These are phyloP conservation scores for Corythaixoides concolor DNA, from an alignment of 2,113 vertebrate species.

Conservation along the genomic window DNA sequence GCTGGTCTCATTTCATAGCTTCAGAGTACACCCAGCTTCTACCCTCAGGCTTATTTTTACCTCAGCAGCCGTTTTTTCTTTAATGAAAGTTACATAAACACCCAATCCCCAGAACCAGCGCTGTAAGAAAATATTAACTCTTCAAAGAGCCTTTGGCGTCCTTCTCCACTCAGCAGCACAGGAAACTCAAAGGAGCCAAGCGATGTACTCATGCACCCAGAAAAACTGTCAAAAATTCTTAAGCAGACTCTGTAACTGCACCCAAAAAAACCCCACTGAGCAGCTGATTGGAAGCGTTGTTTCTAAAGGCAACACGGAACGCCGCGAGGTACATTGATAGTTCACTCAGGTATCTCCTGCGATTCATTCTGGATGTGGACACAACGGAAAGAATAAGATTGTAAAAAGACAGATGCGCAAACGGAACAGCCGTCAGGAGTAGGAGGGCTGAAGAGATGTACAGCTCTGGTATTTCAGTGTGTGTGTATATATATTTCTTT, in stretches of 20 bases:
- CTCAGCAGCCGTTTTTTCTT: neutral
- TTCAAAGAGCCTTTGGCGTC: neutral
- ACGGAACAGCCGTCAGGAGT: neutral
- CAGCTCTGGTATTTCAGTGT: neutral
- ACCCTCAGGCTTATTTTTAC: neutral
- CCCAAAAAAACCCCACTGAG: neutral
- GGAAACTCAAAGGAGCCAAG: neutral
- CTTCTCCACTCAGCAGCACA: neutral
- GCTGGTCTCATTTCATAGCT: neutral
- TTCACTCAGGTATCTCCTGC: neutral
- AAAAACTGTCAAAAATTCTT: neutral
- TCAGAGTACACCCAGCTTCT: neutral
- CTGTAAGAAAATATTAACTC: neutral
- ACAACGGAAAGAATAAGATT: neutral
- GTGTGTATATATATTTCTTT: neutral
- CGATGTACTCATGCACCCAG: neutral
- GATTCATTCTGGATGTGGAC: neutral
- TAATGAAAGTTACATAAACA: neutral
- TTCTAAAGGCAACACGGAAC: neutral
- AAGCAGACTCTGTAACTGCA: neutral
- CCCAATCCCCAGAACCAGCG: neutral
- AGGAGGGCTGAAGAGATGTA: neutral
- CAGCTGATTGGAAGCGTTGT: neutral
- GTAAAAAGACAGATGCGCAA: neutral
- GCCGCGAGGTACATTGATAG: fast-evolving